phyloP scores from a whole-genome alignment of 2,113 vertebrate genomes.

The Vireo altiloquus region DNA sequence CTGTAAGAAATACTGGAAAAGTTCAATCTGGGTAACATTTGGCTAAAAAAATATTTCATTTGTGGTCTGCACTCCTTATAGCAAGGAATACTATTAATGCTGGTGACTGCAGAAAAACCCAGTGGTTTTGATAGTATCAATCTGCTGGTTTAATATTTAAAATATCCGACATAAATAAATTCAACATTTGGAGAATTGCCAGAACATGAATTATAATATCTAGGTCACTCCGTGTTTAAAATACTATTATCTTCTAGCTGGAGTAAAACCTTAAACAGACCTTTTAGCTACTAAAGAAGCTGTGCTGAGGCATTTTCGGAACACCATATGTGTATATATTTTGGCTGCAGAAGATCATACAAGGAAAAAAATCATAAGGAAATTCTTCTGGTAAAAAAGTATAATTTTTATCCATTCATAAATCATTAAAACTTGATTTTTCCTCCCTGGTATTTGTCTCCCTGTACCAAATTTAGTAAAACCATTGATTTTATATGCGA shows the following conservation, averaged over 20 bases:
- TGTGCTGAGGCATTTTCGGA: not conserved
- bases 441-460: not conserved
- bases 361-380: not conserved
- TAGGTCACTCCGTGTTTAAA: constrained; percentile 3
- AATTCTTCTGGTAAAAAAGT: not conserved
- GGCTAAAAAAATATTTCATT: not conserved
- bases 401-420: not conserved
- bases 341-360: not conserved
- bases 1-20: not conserved
- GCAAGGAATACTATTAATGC: not conserved
- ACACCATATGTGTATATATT: not conserved
- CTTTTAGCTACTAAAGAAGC: not conserved
- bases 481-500: not conserved
- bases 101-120: not conserved
- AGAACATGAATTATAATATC: not conserved
- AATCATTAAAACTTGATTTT: not conserved
- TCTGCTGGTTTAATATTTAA: not conserved
- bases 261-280: not conserved
- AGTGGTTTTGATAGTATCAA: not conserved
- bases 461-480: not conserved
- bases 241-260: not conserved
- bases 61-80: not conserved
- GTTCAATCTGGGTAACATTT: not conserved
- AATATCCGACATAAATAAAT: not conserved
- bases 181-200: not conserved